phyloP scores from a whole-genome alignment of 2,113 vertebrate genomes.

The Halcyon malimbica region DNA sequence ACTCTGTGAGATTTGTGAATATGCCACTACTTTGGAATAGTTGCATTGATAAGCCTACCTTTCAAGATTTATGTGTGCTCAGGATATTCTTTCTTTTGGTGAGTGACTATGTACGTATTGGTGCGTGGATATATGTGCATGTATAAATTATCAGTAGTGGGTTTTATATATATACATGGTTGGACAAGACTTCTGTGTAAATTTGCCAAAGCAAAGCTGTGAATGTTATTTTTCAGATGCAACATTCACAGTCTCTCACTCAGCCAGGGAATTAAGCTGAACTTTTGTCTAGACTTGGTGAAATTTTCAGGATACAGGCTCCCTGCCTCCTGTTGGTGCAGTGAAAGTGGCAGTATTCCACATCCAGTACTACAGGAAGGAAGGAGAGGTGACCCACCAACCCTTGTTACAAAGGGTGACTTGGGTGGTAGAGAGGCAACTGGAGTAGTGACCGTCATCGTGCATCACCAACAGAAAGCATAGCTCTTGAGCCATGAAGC shows the following conservation, averaged over 20 bases:
- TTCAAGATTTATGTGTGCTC: background rate
- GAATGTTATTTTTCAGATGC: background rate
- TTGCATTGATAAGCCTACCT: background rate
- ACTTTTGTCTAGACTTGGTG: background rate
- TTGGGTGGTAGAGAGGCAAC: background rate
- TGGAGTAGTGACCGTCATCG: fast-evolving
- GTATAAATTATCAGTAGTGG: background rate
- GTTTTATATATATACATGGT: background rate
- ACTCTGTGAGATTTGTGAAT: background rate
- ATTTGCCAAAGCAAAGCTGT: background rate
- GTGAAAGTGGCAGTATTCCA: background rate
- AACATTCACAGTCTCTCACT: background rate
- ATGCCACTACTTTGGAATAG: background rate
- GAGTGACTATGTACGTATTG: too few species aligned
- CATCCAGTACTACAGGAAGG: background rate
- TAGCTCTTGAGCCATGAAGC: background rate
- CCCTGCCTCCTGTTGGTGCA: background rate
- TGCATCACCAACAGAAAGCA: background rate
- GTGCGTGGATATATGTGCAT: background rate
- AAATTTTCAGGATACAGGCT: background rate
- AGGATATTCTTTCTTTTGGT: too few species aligned
- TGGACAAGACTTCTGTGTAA: background rate
- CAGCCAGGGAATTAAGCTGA: background rate
- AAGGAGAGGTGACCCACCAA: background rate
- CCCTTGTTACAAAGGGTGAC: background rate